phyloP scores from a whole-genome alignment of 2,113 vertebrate species.

The Sapayoa aenigma region DNA sequence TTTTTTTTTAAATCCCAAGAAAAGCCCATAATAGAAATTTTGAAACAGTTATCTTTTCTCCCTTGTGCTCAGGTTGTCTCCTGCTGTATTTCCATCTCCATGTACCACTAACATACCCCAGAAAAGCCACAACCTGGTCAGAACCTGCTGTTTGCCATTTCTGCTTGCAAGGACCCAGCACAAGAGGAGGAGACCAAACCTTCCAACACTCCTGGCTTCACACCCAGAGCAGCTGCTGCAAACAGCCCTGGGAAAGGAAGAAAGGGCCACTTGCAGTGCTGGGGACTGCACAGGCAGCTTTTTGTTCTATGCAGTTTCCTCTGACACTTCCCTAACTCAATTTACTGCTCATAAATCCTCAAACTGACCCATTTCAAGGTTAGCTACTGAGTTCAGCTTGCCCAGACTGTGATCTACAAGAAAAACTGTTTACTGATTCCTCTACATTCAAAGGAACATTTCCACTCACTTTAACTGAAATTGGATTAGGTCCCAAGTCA shows the following conservation, averaged over 20 bases:
- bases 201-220: not conserved
- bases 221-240: not conserved
- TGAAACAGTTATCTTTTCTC: not conserved
- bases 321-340: not conserved
- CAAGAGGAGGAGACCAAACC: not conserved
- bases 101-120: rapidly evolving
- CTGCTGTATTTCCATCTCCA: not conserved
- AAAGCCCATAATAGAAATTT: not conserved
- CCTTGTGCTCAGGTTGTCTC: rapidly evolving
- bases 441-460: not conserved
- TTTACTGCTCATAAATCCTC: not conserved
- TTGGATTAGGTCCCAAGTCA: not conserved
- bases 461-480: not conserved
- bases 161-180: no score
- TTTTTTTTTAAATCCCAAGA: not conserved
- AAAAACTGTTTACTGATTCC: not conserved
- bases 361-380: not conserved
- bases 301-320: not conserved
- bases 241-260: not conserved
- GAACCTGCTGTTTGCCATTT: not conserved
- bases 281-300: not conserved
- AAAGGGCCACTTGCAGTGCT: not conserved
- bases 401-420: not conserved
- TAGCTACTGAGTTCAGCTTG: not conserved
- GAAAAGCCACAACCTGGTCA: not conserved